Evolutionary conservation across 1,140 invertebrate genomes (phyloP), one percentile per base, ranked within the genome.

Genomic region (Leptoteleia sp.): DNA sequence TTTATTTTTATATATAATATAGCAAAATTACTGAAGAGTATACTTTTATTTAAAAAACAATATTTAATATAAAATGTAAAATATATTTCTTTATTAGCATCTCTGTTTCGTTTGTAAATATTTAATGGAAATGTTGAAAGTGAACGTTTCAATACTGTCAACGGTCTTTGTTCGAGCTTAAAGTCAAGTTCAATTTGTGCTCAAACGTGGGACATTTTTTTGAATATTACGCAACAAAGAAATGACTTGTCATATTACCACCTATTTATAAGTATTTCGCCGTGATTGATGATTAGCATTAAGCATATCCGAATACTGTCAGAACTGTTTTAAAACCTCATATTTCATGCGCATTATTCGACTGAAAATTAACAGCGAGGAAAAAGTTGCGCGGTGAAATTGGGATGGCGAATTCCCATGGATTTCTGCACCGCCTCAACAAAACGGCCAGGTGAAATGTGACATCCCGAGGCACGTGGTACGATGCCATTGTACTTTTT

Each of bases 391-490:
- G 55, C 25, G 38, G 27, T 61, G 35, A 61, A 54, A 61, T 52
- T 35, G 27, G 67, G 35, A 42, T 71, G 38, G 29, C 45, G 13
- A 47, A 71, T 73, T 73, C 70, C 70, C 70, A 73, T 62, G 70
- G 50, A 48, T 48, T 48, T 64, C 25, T 50, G 57, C 68, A 47
- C 31, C 47, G 35, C 54, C 37, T 50, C 35, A 27, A 50, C 17
- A 25, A 40, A 55, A 64, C 57, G 57, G n/a, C 68, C 68, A 73
- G 70, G 11, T 62, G 70, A n/a, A 64, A 73, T 64, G 48, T 62
- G 70, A 73, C 70, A 42, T 73, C 5, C 65, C 57, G 50, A 19
- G 13, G 52, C 70, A 73, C 70, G 70, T 73, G 59, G 52, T 57
- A 57, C 33, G 31, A 31, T 12, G 13, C 59, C 16, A 57, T 73